A percentile compares a stretch with the other conserved stretches of the same genome.
Evolutionary conservation across 2,797 vertebrate genomes (phyloP).

Genomic region (Hippopotamyrus pictus): DNA sequence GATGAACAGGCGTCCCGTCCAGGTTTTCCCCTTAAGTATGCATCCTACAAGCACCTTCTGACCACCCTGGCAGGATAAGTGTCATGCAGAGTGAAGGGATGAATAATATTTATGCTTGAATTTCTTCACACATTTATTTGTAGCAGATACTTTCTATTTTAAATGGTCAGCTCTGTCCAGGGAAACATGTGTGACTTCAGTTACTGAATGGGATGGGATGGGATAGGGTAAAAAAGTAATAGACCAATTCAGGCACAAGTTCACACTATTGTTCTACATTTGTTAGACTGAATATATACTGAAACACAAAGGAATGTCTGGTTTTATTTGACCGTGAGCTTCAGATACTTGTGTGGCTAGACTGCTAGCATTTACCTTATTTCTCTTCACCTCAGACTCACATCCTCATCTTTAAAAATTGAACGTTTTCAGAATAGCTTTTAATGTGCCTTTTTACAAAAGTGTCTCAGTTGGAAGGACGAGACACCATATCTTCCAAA

Average conservation of each 20-base stretch:
- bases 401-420: neutral
- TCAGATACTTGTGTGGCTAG: neutral
- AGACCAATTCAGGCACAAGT: neutral
- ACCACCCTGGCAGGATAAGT: neutral
- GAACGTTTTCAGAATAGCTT: neutral
- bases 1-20: neutral
- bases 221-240: neutral
- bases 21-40: neutral
- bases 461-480: neutral
- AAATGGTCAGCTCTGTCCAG: neutral
- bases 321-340: neutral
- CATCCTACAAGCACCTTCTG: neutral
- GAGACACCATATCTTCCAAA: neutral
- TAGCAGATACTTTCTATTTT: neutral
- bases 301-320: neutral
- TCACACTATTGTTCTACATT: neutral
- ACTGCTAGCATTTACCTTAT: neutral
- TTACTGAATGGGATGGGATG: neutral
- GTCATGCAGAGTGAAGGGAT: neutral
- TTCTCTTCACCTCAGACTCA: neutral
- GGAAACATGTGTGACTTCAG: neutral
- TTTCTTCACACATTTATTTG: neutral
- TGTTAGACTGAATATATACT: neutral
- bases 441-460: neutral
- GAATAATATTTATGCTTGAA: neutral